Conservation (phyloP, 2,888 invertebrate genomes). For the Tetranychus truncatus region DNA sequence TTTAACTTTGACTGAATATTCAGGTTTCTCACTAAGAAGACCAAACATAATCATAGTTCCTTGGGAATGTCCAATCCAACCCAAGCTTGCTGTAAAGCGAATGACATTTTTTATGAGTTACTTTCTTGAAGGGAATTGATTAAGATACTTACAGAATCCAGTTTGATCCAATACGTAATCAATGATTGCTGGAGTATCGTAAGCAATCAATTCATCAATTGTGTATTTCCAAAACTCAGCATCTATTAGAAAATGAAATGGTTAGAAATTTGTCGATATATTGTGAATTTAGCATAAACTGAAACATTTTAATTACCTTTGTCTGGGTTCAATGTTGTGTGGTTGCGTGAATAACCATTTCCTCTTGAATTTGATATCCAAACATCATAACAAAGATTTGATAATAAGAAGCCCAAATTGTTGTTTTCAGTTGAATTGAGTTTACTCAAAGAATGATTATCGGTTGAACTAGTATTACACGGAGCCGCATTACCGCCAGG, state of each 20-base stretch:
- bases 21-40: neutral
- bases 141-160: neutral
- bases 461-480: neutral
- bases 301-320: too few species aligned
- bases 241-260: neutral
- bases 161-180: neutral
- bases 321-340: neutral
- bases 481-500: neutral
- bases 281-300: too few species aligned
- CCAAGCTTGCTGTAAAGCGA: neutral
- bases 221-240: neutral
- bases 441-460: neutral
- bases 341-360: constrained; percentile 17
- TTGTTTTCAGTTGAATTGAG: constrained; percentile 14
- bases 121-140: neutral
- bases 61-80: neutral
- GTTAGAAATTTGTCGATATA: too few species aligned
- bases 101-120: neutral
- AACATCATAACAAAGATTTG: constrained; percentile 19
- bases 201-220: neutral
- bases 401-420: constrained; percentile 18
- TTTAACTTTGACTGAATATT: neutral
- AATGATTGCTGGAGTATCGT: neutral
- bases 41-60: neutral
- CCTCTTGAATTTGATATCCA: constrained; percentile 21